Percentiles rank a stretch among this genome's conserved stretches.
Evolutionary conservation across 2,113 vertebrate species (phyloP).

Genomic region (Hemichromis elongatus): DNA sequence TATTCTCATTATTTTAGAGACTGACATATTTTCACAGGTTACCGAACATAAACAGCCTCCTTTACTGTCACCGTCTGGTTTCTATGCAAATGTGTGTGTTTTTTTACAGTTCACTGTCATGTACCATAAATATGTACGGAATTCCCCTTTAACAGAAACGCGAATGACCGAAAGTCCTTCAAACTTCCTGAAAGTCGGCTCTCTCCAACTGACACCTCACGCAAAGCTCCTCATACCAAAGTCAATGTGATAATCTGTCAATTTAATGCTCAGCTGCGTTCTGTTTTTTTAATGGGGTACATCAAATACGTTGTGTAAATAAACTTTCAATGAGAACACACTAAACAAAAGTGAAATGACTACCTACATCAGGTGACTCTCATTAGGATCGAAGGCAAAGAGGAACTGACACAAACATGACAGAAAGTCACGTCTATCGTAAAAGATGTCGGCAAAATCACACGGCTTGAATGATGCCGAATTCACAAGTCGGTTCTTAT

Average conservation of each 20-base stretch:
- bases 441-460: fast-evolving
- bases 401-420: neutral
- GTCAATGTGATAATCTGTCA: neutral
- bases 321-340: neutral
- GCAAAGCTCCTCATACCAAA: neutral
- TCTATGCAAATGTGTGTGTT: neutral
- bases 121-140: neutral
- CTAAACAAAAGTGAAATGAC: fast-evolving
- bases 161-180: neutral
- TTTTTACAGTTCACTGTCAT: neutral
- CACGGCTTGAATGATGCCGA: neutral
- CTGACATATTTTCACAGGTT: neutral
- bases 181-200: neutral
- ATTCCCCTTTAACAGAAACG: neutral
- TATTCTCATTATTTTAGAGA: neutral
- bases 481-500: fast-evolving
- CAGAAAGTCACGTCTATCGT: neutral
- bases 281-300: too few relatives aligned
- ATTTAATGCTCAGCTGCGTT: neutral
- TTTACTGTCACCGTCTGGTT: neutral
- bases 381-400: neutral
- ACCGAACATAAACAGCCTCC: neutral
- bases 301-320: neutral
- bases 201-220: neutral
- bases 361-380: neutral